Conservation (phyloP, 2,888 invertebrate species). For the Criorhina ranunculi region DNA sequence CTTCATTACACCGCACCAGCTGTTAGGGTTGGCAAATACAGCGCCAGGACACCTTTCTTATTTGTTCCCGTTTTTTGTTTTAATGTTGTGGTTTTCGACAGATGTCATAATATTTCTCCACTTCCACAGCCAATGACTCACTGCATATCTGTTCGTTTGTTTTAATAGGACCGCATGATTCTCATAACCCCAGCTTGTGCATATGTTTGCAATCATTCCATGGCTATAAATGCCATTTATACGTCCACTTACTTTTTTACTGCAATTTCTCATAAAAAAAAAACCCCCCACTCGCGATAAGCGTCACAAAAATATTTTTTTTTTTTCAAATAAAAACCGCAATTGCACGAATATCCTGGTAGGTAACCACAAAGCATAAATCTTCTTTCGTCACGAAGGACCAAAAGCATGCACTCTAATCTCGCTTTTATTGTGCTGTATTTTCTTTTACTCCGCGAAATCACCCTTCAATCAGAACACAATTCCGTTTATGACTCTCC, state of each 20-base stretch:
- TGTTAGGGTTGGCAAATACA: neutral
- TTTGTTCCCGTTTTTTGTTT: neutral
- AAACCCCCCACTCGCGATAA: conserved; percentile 42
- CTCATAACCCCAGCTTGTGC: conserved; percentile 14
- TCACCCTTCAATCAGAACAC: conserved; percentile 53
- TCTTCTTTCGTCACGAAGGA: conserved; percentile 54
- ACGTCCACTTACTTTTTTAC: conserved; percentile 55
- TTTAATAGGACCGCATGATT: neutral
- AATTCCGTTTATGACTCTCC: conserved; percentile 49
- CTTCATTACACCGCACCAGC: neutral
- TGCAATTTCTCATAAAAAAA: conserved; percentile 52
- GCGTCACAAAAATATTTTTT: conserved; percentile 16
- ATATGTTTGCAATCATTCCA: conserved; percentile 35
- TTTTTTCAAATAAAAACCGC: conserved; percentile 56
- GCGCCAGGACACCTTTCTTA: neutral
- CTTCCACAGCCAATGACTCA: conserved; percentile 1
- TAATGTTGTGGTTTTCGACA: neutral
- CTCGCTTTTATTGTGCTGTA: conserved; percentile 18
- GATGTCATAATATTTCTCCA: neutral
- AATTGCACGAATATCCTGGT: conserved; percentile 45
- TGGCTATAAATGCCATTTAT: conserved; percentile 60
- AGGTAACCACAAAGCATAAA: conserved; percentile 7
- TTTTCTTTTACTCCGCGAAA: neutral
- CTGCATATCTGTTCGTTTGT: neutral
- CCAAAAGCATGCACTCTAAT: conserved; percentile 34